A percentile compares a stretch with the other conserved stretches of the same genome.
phyloP scores from a whole-genome alignment of 2,888 invertebrate genomes.

The Polietes domitor region DNA sequence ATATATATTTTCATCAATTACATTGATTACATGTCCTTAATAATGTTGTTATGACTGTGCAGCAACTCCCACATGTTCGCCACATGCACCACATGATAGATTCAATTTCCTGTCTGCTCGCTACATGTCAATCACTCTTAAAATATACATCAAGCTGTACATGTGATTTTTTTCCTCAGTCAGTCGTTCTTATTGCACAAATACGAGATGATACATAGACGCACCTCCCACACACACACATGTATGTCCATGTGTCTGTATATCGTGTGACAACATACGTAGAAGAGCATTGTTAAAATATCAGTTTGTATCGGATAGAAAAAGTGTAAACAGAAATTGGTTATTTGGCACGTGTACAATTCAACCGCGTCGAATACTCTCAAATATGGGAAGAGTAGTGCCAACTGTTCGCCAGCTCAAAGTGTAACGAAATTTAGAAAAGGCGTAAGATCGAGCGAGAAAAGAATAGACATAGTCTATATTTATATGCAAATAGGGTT shows the following conservation, averaged over 20 bases:
- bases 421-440: too few relatives aligned
- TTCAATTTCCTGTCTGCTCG: constrained; percentile 66
- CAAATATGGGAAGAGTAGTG: too few relatives aligned
- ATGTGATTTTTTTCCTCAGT: constrained; percentile 37
- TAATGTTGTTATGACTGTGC: constrained; percentile 39
- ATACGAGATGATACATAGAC: neutral
- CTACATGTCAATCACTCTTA: constrained; percentile 64
- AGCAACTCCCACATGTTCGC: neutral
- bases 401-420: too few relatives aligned
- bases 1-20: neutral
- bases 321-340: constrained; percentile 64
- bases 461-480: too few relatives aligned
- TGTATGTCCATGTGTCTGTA: neutral
- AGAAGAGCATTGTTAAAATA: constrained; percentile 12
- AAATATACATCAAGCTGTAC: constrained; percentile 60
- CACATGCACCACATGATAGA: constrained; percentile 58
- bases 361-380: constrained; percentile 40
- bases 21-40: constrained; percentile 46
- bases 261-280: too few relatives aligned
- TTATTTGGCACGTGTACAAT: constrained; percentile 63
- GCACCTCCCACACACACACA: neutral
- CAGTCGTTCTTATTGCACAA: neutral
- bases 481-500: too few relatives aligned
- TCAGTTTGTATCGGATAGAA: constrained; percentile 38
- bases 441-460: too few relatives aligned